Evolutionary conservation across 37 sponge, comb jelly and placozoan genomes (phyloP), one percentile per base, ranked within the genome.

Genomic region (Corticium candelabrum): DNA sequence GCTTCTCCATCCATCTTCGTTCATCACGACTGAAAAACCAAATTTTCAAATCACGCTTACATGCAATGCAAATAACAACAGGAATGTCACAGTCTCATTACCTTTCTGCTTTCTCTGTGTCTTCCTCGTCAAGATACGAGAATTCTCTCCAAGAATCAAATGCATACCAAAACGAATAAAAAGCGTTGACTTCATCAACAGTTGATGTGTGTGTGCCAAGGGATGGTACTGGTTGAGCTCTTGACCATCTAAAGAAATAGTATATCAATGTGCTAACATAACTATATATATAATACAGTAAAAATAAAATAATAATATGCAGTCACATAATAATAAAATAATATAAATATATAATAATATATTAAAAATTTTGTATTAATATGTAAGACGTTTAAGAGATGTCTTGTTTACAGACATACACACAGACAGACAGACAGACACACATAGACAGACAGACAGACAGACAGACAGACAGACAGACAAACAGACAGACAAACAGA

Each of bases 111-210:
- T 94, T 97, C 62, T 94, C 90, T 5, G 74, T 69, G 32, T 90
- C 89, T 72, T 97, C 95, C 68, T 97, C 88, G 76, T 97, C 99
- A 0, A 88, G 79, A 56, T 91, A 97, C 0, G 99, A 97, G 40
- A 91, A 97, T 40, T 97, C 99, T 57, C 99, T 83, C 99, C 99
- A 97, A 27, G 93, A 89, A 27, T 89, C 84, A 79, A 97, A 94
- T n/a, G 81, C 74, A 57, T 92, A 96, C 99, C 99, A 97, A 83
- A 91, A 91, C 11, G 76, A 67, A 39, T 94, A 97, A 67, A 97
- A 97, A 0, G 85, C 57, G 3, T 97, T 85, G 27, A 97, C 87
- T 11, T 94, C 86, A 33, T 83, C 86, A 33, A 87, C 77, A 2
- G 79, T 41, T 1, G 86, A 68, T 33, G 83, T 38, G 0, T 71